These are phyloP conservation scores for Gobio occitaniae DNA, from an alignment of 2,797 vertebrate genomes.

Conservation along the genomic window DNA sequence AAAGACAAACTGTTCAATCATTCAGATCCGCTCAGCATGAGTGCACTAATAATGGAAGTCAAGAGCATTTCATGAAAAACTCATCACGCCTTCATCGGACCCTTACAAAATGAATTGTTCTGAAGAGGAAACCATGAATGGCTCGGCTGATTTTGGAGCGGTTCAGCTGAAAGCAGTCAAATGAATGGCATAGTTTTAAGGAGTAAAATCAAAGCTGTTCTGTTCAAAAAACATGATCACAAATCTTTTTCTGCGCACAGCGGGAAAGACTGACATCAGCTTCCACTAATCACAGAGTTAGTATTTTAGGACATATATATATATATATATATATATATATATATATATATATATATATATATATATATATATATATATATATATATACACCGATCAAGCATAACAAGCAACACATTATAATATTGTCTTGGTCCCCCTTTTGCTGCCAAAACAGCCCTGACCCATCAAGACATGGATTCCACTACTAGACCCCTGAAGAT, in stretches of 20 bases:
- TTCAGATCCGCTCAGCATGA: conserved; percentile 11
- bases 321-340: neutral
- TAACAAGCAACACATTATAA: too few species aligned
- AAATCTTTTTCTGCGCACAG: neutral
- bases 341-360: neutral
- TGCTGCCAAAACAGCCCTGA: too few species aligned
- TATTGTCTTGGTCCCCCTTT: too few species aligned
- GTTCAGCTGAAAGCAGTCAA: conserved; percentile 32
- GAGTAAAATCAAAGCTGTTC: conserved; percentile 11
- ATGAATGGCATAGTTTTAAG: neutral
- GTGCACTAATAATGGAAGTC: conserved; percentile 34
- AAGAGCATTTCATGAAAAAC: conserved; percentile 38
- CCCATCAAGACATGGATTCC: too few species aligned
- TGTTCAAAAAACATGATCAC: neutral
- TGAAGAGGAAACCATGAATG: conserved; percentile 38
- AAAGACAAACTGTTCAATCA: conserved; percentile 12
- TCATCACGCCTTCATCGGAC: conserved; percentile 22
- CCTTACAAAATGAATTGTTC: conserved; percentile 36
- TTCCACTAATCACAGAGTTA: neutral
- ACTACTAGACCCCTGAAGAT: too few species aligned
- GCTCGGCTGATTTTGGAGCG: conserved; percentile 22
- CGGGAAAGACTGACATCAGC: neutral
- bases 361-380: neutral
- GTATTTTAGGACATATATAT: neutral
- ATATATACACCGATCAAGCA: neutral